Evolutionary conservation across 1,140 invertebrate genomes (phyloP).

Genomic region (Ctenoplectra terminalis): DNA sequence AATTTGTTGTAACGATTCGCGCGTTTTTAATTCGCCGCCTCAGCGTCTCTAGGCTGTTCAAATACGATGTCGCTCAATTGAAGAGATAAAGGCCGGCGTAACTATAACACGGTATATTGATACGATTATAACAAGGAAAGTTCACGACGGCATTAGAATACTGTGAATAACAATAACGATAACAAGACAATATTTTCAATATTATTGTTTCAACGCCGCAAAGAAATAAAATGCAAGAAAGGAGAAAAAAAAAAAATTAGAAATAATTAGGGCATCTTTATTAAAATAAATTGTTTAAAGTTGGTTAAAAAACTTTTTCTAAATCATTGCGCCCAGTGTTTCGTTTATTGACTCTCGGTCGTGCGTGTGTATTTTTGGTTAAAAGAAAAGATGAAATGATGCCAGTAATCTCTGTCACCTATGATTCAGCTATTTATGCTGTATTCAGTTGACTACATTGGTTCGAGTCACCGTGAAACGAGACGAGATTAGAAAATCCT

Average conservation of each 20-base stretch:
- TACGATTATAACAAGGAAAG: background rate
- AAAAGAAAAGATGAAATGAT: background rate
- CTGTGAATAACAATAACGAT: background rate
- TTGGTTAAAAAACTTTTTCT: background rate
- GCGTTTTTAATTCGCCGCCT: background rate
- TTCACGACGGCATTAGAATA: background rate
- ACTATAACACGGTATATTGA: background rate
- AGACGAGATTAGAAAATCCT: background rate
- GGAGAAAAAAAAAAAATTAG: background rate
- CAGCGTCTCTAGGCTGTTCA: background rate
- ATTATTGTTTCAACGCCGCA: background rate
- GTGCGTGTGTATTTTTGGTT: background rate
- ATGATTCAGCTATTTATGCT: slow-evolving; percentile 13
- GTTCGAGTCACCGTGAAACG: background rate
- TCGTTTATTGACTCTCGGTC: background rate
- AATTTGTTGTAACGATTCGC: background rate
- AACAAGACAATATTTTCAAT: background rate
- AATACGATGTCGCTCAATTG: background rate
- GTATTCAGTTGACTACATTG: background rate
- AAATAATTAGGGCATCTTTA: background rate
- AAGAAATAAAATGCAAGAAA: background rate
- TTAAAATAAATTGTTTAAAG: background rate
- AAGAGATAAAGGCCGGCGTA: background rate
- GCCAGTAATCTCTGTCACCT: background rate
- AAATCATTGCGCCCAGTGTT: background rate